Evolutionary conservation across 2,888 invertebrate genomes (phyloP).

Genomic region (Theretra japonica): DNA sequence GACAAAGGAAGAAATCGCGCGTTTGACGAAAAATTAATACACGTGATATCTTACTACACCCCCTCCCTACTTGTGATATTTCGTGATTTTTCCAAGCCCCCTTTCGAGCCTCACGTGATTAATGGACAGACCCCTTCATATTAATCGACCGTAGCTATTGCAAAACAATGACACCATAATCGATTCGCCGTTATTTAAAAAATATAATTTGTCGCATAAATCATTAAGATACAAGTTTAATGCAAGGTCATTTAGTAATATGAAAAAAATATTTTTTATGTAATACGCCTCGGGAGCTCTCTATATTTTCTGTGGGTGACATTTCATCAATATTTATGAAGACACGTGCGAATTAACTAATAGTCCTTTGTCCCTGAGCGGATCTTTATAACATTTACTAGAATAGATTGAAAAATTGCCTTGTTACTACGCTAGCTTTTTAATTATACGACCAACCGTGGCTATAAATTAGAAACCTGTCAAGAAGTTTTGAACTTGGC

Average conservation of each 20-base stretch:
- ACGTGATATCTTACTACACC: too few species aligned
- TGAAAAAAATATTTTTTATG: slow-evolving; percentile 1
- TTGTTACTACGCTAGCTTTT: too few species aligned
- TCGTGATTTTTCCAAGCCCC: too few species aligned
- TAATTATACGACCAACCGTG: too few species aligned
- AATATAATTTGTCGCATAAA: background rate
- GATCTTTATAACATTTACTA: background rate
- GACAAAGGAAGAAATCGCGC: too few species aligned
- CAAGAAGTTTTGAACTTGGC: too few species aligned
- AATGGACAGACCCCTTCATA: too few species aligned
- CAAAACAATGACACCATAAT: background rate
- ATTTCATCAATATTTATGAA: slow-evolving; percentile 23
- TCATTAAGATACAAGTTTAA: background rate
- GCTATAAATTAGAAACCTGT: too few species aligned
- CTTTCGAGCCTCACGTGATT: too few species aligned
- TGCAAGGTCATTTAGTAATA: background rate
- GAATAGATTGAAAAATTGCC: background rate
- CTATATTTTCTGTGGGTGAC: slow-evolving; percentile 13
- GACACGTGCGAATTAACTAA: background rate
- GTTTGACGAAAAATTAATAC: too few species aligned
- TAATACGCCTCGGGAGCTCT: background rate
- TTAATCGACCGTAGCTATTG: too few species aligned
- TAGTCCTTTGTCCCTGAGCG: background rate
- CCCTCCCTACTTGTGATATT: too few species aligned
- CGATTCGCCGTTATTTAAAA: background rate